Base-by-base conservation (phyloP, 2,113 vertebrate species). In the Oenanthe oenanthe region DNA sequence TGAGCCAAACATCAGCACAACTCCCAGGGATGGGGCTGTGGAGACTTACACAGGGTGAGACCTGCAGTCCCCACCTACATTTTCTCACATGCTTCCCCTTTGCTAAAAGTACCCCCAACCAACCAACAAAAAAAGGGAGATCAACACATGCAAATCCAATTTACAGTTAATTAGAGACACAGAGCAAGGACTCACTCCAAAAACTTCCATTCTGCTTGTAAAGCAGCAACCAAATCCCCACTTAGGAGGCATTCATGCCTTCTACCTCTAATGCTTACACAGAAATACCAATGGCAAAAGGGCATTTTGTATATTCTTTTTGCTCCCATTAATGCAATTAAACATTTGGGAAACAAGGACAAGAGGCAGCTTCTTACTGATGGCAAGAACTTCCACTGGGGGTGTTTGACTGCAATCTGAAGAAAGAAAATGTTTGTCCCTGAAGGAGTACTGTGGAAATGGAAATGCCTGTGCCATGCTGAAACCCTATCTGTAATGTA, bases 11-110 rank as follows among this genome's bases (percentile, higher is more conserved):
- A 47, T 5, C 16, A 66, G 40, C 36, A 16, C 32, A 70, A 8
- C 31, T 72, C 17, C 28, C n/a, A 42, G 4, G 0, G 7, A 13
- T 11, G 47, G 45, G 45, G 13, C 31, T 68, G 0, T 4, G 20
- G 38, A 66, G 47, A 20, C 1, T 5, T 7, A 29, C 0, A 7
- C 2, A n/a, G 21, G 15, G 10, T 63, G 66, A 75, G 66, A 40
- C 1, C 12, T 26, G 20, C 7, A 77, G 48, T 26, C 51, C 18
- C 14, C 24, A 19, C 0, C 0, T 25, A 32, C 3, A 4, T 82
- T 78, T 78, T 43, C 66, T 71, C 22, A 47, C 21, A 4, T 36
- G 42, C 6, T 65, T 75, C 9, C 6, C 6, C 26, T 19, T 63
- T 9, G 3, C 10, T 51, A 47, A 73, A 82, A 36, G 11, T 3